Base-by-base conservation (phyloP, 1,140 invertebrate genomes). In the Samia ricini region DNA sequence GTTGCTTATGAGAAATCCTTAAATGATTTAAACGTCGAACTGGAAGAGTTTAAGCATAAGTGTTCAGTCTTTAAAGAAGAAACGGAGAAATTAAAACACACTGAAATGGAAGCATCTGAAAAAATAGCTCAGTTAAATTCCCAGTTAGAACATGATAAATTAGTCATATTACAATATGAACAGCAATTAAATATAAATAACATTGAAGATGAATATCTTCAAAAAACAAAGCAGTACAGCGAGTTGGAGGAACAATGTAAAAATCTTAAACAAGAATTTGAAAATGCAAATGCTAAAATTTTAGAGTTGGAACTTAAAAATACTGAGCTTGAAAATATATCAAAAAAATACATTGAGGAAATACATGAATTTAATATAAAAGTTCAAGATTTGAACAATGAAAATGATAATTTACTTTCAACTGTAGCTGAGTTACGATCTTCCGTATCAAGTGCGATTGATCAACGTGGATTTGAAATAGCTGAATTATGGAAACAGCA, bases 401-500 rank as follows among this genome's bases (percentile, higher is more conserved):
- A 91, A 70, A 85, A 93, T 67, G 77, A 89, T 48, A 78, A 85
- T 70, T 73, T 88, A 21, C 60, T 90, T 48, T 82, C 85, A 15
- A 89, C 78, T 55, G 76, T 89, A 26, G 75, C 89, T 21, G 89
- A 91, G 66, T 71, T 90, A 59, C 84, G 88, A 29, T 79, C 83
- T 15, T 88, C 86, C 20, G 64, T 91, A 21, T 81, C 88, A 2
- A 85, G 85, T 49, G 85, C 91, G 57, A 91, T 94, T 48, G 93
- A 94, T 75, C 93, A 94, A 74, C 86, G 92, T 55, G 93, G 93
- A 56, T 89, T 89, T 77, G 92, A 93, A 86, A 92, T 94, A 60
- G 93, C 93, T 19, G 92, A 92, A 80, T 90, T 93, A 67, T 94
- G 93, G 93, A 93, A 94, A 78, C 86, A 93, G 62, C 93, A 94